Evolutionary conservation across 1,140 invertebrate genomes (phyloP).

Genomic region (Nasonia giraulti): DNA sequence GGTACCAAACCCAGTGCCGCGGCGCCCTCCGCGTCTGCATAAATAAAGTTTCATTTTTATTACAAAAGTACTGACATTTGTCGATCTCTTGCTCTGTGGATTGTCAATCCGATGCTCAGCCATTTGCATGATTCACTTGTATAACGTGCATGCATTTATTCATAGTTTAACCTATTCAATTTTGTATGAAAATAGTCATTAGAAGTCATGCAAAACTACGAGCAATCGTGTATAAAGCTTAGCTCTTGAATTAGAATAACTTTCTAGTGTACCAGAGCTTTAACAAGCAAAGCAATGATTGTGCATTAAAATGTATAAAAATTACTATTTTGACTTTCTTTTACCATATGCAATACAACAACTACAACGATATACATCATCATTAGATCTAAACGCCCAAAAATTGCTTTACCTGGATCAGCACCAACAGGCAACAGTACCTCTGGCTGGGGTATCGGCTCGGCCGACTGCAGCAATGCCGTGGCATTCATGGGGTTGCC

Average conservation of each 20-base stretch:
- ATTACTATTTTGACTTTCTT: background rate
- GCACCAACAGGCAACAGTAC: slow-evolving; percentile 57
- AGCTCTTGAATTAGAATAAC: background rate
- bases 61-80: background rate
- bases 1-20: slow-evolving; percentile 16
- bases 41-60: background rate
- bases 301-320: background rate
- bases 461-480: slow-evolving; percentile 57
- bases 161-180: no score
- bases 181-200: background rate
- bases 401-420: slow-evolving; percentile 60
- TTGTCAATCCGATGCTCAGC: background rate
- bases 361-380: slow-evolving; percentile 5
- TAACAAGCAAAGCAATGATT: background rate
- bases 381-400: background rate
- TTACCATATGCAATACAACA: background rate
- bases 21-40: slow-evolving; percentile 38
- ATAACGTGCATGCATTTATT: no score
- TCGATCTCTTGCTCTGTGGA: no score
- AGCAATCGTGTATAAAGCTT: background rate
- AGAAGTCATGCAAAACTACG: background rate
- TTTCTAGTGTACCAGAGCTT: background rate
- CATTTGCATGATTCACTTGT: background rate
- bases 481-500: slow-evolving; percentile 75
- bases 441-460: slow-evolving; percentile 60